Percentiles rank a stretch among this genome's conserved stretches.
These are phyloP conservation scores for Sebastolobus altivelis DNA, from an alignment of 2,797 vertebrate genomes.

Conservation along the genomic window DNA sequence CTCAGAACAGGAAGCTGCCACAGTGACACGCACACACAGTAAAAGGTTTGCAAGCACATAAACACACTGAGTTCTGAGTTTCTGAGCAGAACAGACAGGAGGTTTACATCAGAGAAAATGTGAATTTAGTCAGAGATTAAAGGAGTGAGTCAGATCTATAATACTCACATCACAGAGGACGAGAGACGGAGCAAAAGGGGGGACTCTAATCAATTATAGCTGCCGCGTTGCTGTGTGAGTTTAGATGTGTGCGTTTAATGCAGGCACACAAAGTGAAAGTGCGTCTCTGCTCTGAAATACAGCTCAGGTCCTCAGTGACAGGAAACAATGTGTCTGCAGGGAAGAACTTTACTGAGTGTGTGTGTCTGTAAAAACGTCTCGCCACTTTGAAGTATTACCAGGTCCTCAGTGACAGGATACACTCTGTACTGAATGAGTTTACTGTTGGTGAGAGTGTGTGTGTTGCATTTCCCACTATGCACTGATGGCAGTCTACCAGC, in stretches of 20 bases:
- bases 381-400: conserved; percentile 25
- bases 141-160: conserved; percentile 39
- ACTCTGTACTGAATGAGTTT: neutral
- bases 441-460: neutral
- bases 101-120: conserved; percentile 11
- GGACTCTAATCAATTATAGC: conserved; percentile 30
- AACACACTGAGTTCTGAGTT: neutral
- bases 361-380: conserved; percentile 17
- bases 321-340: conserved; percentile 23
- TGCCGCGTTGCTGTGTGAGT: neutral
- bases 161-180: conserved; percentile 31
- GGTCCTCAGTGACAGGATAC: conserved; percentile 38
- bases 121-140: conserved; percentile 35
- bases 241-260: neutral
- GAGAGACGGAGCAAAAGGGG: neutral
- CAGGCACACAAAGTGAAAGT: neutral
- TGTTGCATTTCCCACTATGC: neutral
- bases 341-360: neutral
- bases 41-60: neutral
- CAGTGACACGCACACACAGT: neutral
- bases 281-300: conserved; percentile 28
- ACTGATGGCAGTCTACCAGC: neutral
- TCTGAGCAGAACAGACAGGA: neutral
- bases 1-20: neutral
- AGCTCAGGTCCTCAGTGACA: conserved; percentile 42